A percentile compares a stretch with the other conserved stretches of the same genome.
Evolutionary conservation across 2,797 vertebrate genomes (phyloP).

Genomic region (Sternotherus odoratus): DNA sequence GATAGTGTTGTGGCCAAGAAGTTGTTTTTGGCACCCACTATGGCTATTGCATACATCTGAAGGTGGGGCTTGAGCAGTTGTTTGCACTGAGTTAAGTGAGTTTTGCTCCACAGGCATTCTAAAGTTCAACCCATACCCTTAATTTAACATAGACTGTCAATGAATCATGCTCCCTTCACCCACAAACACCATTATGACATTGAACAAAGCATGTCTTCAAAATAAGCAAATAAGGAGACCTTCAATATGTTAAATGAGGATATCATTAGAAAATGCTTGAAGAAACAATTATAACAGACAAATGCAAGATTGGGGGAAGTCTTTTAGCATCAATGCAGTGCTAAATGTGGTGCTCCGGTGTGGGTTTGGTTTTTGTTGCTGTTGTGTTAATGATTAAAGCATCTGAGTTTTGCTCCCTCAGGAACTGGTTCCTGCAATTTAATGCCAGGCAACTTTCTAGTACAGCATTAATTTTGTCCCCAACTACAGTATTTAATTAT

Average conservation of each 20-base stretch:
- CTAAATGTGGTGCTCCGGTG: background rate
- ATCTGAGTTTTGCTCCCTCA: constrained; percentile 41
- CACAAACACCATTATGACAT: background rate
- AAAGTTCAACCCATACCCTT: constrained; percentile 9
- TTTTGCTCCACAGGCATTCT: background rate
- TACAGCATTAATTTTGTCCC: background rate
- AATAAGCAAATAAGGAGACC: constrained; percentile 53
- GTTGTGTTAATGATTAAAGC: accelerated
- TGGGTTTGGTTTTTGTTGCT: background rate
- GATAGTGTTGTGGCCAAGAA: background rate
- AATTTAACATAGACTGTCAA: constrained; percentile 4
- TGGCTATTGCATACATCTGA: background rate
- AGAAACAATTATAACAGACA: background rate
- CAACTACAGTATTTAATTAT: constrained; percentile 39
- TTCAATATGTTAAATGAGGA: background rate
- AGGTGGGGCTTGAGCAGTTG: background rate
- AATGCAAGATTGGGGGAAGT: background rate
- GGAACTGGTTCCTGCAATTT: constrained; percentile 29
- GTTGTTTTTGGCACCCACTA: background rate
- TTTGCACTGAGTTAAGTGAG: background rate
- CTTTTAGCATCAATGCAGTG: background rate
- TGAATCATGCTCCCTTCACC: background rate
- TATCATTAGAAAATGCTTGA: background rate
- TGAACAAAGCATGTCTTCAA: constrained; percentile 32
- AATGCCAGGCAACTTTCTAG: constrained; percentile 47